Percentiles rank a stretch among this genome's conserved stretches.
Evolutionary conservation across 2,113 vertebrate species (phyloP).

Genomic region (Antennarius striatus): DNA sequence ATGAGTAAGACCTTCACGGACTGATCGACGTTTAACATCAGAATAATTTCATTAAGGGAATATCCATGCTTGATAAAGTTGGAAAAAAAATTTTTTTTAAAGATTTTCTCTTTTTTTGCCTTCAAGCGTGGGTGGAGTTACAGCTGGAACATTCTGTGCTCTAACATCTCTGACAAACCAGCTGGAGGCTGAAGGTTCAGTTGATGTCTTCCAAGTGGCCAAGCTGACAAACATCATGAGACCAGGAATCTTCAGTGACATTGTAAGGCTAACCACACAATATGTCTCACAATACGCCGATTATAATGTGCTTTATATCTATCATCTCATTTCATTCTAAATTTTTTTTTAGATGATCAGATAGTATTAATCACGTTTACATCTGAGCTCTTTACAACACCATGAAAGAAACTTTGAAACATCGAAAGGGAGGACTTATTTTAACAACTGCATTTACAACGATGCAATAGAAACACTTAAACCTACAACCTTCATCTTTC

Average conservation of each 20-base stretch:
- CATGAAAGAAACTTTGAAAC: too few relatives aligned
- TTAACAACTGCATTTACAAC: too few relatives aligned
- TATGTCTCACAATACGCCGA: not conserved
- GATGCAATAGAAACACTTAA: too few relatives aligned
- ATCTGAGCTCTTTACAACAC: too few relatives aligned
- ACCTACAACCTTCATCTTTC: too few relatives aligned
- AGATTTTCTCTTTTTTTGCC: too few relatives aligned
- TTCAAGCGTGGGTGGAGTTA: conserved; percentile 88
- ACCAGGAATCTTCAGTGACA: conserved; percentile 89
- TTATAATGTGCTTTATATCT: not conserved
- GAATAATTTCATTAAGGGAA: too few relatives aligned
- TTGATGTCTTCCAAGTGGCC: conserved; percentile 92
- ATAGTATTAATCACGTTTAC: too few relatives aligned
- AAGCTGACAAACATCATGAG: conserved; percentile 95
- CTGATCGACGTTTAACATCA: too few relatives aligned
- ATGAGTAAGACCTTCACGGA: conserved; percentile 84
- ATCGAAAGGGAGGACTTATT: too few relatives aligned
- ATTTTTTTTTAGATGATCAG: too few relatives aligned
- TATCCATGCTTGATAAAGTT: not conserved
- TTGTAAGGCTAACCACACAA: conserved; percentile 78
- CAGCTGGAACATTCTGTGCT: conserved; percentile 92
- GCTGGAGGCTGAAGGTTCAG: conserved; percentile 86
- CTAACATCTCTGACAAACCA: conserved; percentile 87
- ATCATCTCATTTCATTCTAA: too few relatives aligned
- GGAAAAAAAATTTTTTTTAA: not conserved